Conservation (phyloP, 2,797 vertebrate species). For the Enteromius mattozi region DNA sequence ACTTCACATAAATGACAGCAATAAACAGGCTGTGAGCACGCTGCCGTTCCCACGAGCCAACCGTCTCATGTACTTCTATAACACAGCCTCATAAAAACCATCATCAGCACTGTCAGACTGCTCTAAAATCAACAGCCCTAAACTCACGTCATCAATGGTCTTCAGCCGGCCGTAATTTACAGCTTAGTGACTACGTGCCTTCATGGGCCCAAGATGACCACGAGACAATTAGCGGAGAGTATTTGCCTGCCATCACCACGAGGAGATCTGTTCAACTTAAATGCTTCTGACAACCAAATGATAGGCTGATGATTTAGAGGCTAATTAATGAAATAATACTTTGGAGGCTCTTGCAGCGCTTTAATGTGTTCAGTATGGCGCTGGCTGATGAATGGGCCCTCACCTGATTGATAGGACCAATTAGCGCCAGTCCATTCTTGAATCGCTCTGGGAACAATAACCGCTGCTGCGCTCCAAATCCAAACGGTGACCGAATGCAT, state of each 20-base stretch:
- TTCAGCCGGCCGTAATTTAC: constrained; percentile 29
- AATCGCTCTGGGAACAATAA: constrained; percentile 35
- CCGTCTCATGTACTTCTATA: neutral
- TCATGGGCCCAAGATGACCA: neutral
- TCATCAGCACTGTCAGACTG: neutral
- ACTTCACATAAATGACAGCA: constrained; percentile 42
- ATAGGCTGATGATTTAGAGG: constrained; percentile 48
- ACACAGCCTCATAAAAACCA: constrained; percentile 29
- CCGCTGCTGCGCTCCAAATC: neutral
- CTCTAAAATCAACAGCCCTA: constrained; percentile 39
- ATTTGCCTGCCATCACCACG: constrained; percentile 7
- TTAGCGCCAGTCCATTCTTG: constrained; percentile 35
- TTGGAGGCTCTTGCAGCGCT: constrained; percentile 2
- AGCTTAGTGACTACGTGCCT: constrained; percentile 7
- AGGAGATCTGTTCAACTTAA: constrained; percentile 30
- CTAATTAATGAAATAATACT: constrained; percentile 56
- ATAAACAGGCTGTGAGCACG: constrained; percentile 44
- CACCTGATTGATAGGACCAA: constrained; percentile 48
- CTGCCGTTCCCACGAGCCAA: constrained; percentile 52
- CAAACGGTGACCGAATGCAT: constrained; percentile 7
- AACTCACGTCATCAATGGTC: constrained; percentile 30
- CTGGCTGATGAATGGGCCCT: constrained; percentile 36
- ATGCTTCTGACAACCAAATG: constrained; percentile 46
- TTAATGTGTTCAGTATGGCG: constrained; percentile 40
- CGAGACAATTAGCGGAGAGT: constrained; percentile 10